These are phyloP conservation scores for Neoscelio sp. DNA, from an alignment of 2,888 invertebrate genomes.

Conservation along the genomic window DNA sequence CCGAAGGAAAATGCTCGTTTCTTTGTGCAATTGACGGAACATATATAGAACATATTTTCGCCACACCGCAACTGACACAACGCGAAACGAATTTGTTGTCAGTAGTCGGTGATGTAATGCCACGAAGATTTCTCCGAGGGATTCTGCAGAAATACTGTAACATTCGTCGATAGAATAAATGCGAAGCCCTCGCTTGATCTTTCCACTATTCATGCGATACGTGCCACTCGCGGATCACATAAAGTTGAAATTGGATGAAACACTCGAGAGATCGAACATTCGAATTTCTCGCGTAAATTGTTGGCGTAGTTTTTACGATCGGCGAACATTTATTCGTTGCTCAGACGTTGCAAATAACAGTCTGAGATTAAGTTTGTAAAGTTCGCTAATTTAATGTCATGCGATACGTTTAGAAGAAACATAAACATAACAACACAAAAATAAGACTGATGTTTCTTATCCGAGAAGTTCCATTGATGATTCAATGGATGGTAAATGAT, in stretches of 20 bases:
- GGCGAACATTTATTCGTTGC: conserved; percentile 20
- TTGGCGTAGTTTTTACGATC: conserved; percentile 16
- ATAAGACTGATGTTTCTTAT: no score
- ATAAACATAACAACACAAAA: no score
- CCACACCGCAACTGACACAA: conserved; percentile 65
- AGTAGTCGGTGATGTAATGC: conserved; percentile 78
- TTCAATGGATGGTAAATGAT: no score
- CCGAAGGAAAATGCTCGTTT: conserved; percentile 59
- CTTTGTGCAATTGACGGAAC: conserved; percentile 69
- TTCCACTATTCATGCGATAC: conserved; percentile 59
- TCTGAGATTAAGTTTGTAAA: no score
- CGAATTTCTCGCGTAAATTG: conserved; percentile 38
- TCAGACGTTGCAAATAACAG: conserved; percentile 13
- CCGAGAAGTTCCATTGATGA: no score
- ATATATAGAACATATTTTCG: conserved; percentile 75
- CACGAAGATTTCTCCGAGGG: conserved; percentile 82
- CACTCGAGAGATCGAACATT: conserved; percentile 52
- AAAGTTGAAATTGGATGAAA: conserved; percentile 64
- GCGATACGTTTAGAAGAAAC: no score
- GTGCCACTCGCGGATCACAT: conserved; percentile 70
- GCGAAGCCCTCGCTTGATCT: conserved; percentile 67
- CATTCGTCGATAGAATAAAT: conserved; percentile 71
- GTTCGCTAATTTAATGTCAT: no score
- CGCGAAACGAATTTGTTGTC: conserved; percentile 77
- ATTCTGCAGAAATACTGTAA: conserved; percentile 72